These are phyloP conservation scores for Lepidocolaptes lacrymiger DNA, from an alignment of 2,797 vertebrate species.

Conservation along the genomic window DNA sequence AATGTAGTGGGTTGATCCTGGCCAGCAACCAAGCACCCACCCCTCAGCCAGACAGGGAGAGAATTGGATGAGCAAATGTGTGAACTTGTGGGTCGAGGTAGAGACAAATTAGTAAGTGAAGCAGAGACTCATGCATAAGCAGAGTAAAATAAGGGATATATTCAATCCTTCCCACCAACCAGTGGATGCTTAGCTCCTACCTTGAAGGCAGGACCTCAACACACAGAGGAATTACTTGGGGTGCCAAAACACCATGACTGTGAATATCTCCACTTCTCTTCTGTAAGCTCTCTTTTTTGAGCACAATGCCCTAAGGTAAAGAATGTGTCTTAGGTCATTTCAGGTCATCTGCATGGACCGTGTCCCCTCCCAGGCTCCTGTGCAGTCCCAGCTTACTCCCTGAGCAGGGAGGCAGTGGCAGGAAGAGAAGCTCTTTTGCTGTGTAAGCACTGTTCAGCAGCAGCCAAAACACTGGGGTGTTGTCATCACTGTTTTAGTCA, in stretches of 20 bases:
- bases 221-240: accelerated
- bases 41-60: not conserved
- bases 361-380: not conserved
- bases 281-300: not conserved
- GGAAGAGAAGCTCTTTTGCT: not conserved
- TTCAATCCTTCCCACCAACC: not conserved
- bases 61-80: not conserved
- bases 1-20: not conserved
- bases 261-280: not conserved
- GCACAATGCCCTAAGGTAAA: not conserved
- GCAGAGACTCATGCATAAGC: not conserved
- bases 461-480: not conserved
- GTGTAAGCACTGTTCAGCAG: not conserved
- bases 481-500: not conserved
- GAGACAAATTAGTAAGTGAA: not conserved
- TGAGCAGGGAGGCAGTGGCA: not conserved
- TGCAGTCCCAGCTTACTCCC: not conserved
- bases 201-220: not conserved
- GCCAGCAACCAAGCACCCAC: not conserved
- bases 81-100: not conserved
- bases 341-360: accelerated
- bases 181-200: not conserved
- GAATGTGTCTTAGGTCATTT: not conserved
- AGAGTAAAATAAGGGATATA: not conserved
- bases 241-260: not conserved